A percentile compares a stretch with the other conserved stretches of the same genome.
Conservation (phyloP, 2,113 vertebrate species). For the Rhinolophus ferrumequinum region DNA sequence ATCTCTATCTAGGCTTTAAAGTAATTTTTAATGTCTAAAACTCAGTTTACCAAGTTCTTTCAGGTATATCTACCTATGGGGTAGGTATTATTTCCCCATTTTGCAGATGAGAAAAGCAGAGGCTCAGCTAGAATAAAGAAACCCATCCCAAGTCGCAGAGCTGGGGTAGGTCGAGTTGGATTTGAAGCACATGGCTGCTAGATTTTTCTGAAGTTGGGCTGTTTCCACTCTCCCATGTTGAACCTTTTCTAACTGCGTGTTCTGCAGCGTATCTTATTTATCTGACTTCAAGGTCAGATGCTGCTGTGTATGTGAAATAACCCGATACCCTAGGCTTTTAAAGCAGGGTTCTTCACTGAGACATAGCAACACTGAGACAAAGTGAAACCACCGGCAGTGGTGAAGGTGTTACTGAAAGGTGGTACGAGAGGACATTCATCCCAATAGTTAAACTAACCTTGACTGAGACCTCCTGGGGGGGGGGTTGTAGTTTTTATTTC, state of each 20-base stretch:
- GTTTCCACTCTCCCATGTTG: rapidly evolving
- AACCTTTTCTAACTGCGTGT: rapidly evolving
- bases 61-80: background rate
- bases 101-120: background rate
- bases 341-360: background rate
- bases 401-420: background rate
- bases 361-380: background rate
- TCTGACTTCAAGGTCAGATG: background rate
- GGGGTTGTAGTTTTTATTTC: rapidly evolving
- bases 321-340: background rate
- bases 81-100: background rate
- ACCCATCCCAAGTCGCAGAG: background rate
- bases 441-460: rapidly evolving
- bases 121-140: background rate
- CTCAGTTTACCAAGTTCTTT: background rate
- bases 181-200: rapidly evolving
- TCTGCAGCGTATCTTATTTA: background rate
- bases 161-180: background rate
- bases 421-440: rapidly evolving
- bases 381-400: background rate
- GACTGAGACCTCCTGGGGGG: background rate
- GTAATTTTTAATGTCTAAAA: background rate
- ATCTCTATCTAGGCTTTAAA: background rate
- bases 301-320: background rate
- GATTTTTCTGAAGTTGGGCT: background rate